These are phyloP conservation scores for Rhizomys pruinosus DNA, from an alignment of 2,113 vertebrate genomes.

Conservation along the genomic window DNA sequence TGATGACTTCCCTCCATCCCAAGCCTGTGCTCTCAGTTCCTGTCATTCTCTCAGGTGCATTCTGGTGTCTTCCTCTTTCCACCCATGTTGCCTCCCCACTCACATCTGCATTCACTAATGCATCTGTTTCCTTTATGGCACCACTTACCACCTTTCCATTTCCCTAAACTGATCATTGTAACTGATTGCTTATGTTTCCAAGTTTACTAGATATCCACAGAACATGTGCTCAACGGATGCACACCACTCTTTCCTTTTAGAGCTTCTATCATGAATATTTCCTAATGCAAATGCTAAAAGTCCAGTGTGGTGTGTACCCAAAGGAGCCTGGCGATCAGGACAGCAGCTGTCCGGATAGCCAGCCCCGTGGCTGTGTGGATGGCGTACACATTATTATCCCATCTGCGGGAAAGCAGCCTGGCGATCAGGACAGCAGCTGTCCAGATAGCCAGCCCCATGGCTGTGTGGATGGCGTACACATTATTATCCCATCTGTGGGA, in stretches of 20 bases:
- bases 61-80: neutral
- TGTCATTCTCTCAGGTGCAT: neutral
- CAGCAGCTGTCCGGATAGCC: neutral
- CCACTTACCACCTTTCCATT: neutral
- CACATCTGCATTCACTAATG: neutral
- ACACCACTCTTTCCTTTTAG: too few relatives aligned
- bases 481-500: too few relatives aligned
- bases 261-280: neutral
- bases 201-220: neutral
- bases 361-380: neutral
- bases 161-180: neutral
- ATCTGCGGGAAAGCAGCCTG: accelerated
- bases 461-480: neutral
- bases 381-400: neutral
- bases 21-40: neutral
- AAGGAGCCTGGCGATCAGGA: accelerated
- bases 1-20: neutral
- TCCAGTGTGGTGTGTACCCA: neutral
- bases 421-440: accelerated
- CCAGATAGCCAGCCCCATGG: neutral
- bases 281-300: neutral
- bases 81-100: too few relatives aligned
- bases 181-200: neutral
- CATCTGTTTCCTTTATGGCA: neutral
- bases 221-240: neutral